Evolutionary conservation across 2,113 vertebrate species (phyloP).

Genomic region (Rhombomys opimus): DNA sequence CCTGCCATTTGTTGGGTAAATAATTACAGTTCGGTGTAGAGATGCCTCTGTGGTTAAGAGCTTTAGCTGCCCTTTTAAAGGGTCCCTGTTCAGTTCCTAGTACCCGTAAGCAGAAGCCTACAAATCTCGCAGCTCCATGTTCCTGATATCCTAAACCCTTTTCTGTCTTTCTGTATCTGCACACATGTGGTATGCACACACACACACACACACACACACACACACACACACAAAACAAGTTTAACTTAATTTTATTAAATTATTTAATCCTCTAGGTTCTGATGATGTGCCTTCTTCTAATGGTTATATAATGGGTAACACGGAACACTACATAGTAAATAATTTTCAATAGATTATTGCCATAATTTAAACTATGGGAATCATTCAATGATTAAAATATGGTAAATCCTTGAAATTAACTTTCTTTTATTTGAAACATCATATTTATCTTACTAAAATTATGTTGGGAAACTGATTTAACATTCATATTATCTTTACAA

Average conservation of each 20-base stretch:
- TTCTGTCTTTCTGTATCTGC: not conserved
- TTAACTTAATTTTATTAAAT: not conserved
- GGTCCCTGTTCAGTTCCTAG: not conserved
- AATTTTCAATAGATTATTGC: constrained; percentile 62
- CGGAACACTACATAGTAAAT: constrained; percentile 37
- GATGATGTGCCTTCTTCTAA: constrained; percentile 71
- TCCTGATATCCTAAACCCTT: too few relatives aligned
- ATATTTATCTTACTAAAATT: constrained; percentile 22
- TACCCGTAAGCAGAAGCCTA: too few relatives aligned
- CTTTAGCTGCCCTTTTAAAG: too few relatives aligned
- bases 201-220: not conserved
- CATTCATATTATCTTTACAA: constrained; percentile 8
- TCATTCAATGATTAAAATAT: constrained; percentile 3
- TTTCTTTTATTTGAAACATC: constrained; percentile 3
- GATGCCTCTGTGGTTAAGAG: not conserved
- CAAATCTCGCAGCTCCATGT: not conserved
- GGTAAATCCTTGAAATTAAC: constrained; percentile 56
- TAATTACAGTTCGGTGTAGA: constrained; percentile 49
- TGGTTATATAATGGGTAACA: constrained; percentile 56
- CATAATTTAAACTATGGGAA: not conserved
- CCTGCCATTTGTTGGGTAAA: constrained; percentile 75
- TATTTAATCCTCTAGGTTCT: constrained; percentile 27
- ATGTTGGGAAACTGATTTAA: not conserved
- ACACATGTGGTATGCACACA: not conserved
- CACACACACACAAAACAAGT: not conserved